Base-by-base conservation (phyloP, 2,113 vertebrate genomes). In the Syngnathoides biaculeatus region DNA sequence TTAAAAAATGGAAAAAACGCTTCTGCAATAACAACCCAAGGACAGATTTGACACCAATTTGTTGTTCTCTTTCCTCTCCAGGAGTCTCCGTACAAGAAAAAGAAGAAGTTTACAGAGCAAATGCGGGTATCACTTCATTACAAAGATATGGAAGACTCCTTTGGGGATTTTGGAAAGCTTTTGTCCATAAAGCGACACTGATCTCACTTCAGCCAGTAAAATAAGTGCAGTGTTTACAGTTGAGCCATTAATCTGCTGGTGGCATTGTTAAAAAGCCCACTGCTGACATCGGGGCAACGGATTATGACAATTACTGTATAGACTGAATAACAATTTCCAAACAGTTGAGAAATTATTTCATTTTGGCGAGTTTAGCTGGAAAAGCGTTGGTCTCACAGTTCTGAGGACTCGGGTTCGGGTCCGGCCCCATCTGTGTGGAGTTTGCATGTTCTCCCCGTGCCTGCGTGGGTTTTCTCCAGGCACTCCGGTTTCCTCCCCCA, bases 41-140 rank as follows among this genome's bases (percentile, higher is more conserved):
- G 84, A 75, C 65, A 71, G 45, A 80, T 84, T 78, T 86, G 74
- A 68, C 67, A 79, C 81, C 75, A 80, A 75, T 86, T 81, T 82
- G 68, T 79, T 72, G 75, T 71, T 53, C 55, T 68, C 55, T 58
- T 43, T 39, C n/a, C 43, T 75, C 64, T 73, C 62, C n/a, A 24
- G 67, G 69, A 8, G 50, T 53, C 60, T 74, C 61, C 26, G 77
- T 71, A 67, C 68, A 27, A 59, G 53, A 77, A 66, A 66, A 64
- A 77, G 68, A 69, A 56, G 62, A 64, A 3, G 67, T 40, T 61
- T 40, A 71, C 70, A 72, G 56, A 78, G 68, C 65, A 55, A 71
- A 74, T 64, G 22, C n/a, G 63, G 45, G 71, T 72, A 72, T 73
- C 20, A 24, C 77, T 71, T 77, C 57, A 81, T 77, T 71, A 77